These are phyloP conservation scores for Eubasilissa splendida DNA, from an alignment of 2,888 invertebrate species.

Conservation along the genomic window DNA sequence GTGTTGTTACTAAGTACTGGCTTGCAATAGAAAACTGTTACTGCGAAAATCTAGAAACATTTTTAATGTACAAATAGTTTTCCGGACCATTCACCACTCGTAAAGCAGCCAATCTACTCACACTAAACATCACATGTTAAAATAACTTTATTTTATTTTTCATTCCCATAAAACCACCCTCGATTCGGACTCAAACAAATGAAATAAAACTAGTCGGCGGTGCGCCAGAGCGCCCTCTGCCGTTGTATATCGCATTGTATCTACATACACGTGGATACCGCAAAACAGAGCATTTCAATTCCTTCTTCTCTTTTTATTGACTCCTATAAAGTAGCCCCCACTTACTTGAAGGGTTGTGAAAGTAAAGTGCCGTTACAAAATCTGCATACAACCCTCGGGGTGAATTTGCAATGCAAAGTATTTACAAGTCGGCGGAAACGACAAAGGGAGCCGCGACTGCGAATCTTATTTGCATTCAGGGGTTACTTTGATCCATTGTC, in stretches of 20 bases:
- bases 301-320: slow-evolving; percentile 38
- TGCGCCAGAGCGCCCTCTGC: not conserved
- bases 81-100: no score
- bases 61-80: no score
- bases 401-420: slow-evolving; percentile 55
- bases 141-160: slow-evolving; percentile 16
- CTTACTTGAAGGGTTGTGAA: slow-evolving; percentile 36
- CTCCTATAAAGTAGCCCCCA: slow-evolving; percentile 36
- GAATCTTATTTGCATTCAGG: slow-evolving; percentile 27
- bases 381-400: slow-evolving; percentile 44
- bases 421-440: slow-evolving; percentile 33
- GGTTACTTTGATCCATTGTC: slow-evolving; percentile 33
- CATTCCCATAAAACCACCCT: not conserved
- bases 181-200: slow-evolving; percentile 4
- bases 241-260: not conserved
- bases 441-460: slow-evolving; percentile 28
- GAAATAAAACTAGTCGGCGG: not conserved
- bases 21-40: no score
- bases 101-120: no score
- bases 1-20: no score
- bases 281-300: slow-evolving; percentile 41
- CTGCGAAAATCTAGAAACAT: no score
- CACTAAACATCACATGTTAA: not conserved
- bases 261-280: not conserved
- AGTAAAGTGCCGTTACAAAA: slow-evolving; percentile 34